A percentile compares a stretch with the other conserved stretches of the same genome.
These are phyloP conservation scores for Gorsachius goisagi DNA, from an alignment of 2,113 vertebrate genomes.

Conservation along the genomic window DNA sequence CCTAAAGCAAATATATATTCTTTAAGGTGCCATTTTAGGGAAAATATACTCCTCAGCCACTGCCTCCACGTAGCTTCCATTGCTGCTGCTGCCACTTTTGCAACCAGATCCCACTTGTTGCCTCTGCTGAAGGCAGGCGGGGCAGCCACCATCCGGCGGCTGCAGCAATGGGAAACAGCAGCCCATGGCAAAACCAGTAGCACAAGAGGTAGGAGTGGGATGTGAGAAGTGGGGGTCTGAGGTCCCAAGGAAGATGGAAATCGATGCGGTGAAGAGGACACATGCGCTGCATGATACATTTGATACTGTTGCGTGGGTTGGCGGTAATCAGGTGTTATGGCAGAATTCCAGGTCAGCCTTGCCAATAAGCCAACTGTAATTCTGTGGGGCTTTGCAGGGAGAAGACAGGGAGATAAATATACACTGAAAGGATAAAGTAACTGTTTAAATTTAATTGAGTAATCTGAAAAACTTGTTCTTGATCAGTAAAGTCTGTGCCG, in stretches of 20 bases:
- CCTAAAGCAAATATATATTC: neutral
- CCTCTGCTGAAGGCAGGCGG: neutral
- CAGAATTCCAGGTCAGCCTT: neutral
- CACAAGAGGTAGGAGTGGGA: neutral
- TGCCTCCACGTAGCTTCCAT: neutral
- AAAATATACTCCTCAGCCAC: neutral
- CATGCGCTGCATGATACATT: accelerated
- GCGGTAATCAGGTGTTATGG: neutral
- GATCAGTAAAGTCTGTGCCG: neutral
- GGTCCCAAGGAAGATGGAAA: neutral
- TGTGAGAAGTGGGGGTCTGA: neutral
- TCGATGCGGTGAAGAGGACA: neutral
- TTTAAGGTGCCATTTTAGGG: neutral
- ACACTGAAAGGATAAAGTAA: neutral
- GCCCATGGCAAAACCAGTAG: neutral
- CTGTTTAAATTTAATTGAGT: neutral
- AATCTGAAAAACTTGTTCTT: neutral
- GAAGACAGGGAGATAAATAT: neutral
- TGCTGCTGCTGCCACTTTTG: neutral
- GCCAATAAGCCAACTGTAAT: neutral
- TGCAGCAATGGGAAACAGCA: neutral
- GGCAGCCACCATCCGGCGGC: neutral
- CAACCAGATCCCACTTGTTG: neutral
- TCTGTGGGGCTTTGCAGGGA: neutral
- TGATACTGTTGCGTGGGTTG: neutral